Evolutionary conservation across 2,113 vertebrate species (phyloP).

Genomic region (Centrocercus urophasianus): DNA sequence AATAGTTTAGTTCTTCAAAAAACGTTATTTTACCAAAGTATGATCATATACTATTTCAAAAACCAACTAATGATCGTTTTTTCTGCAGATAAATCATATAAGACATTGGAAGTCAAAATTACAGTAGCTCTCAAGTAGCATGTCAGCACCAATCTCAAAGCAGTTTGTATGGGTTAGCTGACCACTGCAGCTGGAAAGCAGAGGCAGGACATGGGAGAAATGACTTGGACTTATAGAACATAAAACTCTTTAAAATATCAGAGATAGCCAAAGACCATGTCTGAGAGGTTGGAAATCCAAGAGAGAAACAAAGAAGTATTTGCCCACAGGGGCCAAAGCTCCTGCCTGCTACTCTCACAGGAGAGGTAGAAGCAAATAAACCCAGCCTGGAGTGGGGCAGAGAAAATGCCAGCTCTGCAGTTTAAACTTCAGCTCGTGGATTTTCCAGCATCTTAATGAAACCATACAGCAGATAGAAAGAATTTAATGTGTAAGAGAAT

Average conservation of each 20-base stretch:
- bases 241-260: background rate
- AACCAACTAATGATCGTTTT: background rate
- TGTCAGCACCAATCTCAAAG: background rate
- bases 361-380: background rate
- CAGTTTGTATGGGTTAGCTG: background rate
- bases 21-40: background rate
- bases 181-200: conserved; percentile 14
- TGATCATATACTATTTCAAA: background rate
- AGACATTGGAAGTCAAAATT: background rate
- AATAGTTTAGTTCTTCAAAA: background rate
- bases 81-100: background rate
- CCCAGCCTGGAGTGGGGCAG: rapidly evolving
- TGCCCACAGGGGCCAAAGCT: background rate
- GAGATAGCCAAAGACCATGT: background rate
- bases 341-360: background rate
- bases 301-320: background rate
- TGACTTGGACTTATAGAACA: background rate
- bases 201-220: background rate
- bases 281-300: background rate
- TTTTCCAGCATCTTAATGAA: background rate
- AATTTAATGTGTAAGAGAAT: background rate
- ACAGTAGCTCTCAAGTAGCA: background rate
- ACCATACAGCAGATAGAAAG: background rate
- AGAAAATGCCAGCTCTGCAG: background rate
- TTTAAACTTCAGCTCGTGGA: background rate